Conservation (phyloP, 2,888 invertebrate species). For the Cartodere bifasciata region DNA sequence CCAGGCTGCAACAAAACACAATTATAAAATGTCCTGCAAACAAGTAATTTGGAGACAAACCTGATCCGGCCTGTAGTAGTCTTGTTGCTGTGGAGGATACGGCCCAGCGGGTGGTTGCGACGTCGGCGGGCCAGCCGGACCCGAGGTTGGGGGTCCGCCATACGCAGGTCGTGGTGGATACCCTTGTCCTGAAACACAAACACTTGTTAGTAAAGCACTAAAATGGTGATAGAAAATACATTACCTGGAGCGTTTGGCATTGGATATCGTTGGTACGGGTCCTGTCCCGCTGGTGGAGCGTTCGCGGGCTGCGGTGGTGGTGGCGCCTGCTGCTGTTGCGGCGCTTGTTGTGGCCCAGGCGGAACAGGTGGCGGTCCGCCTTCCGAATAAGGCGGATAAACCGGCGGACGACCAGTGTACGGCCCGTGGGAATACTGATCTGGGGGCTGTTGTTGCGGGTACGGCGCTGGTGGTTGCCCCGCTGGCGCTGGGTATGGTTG, state of each 20-base stretch:
- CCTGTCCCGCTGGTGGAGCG: slow-evolving; percentile 25
- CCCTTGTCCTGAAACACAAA: slow-evolving; percentile 22
- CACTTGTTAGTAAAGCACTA: too few species aligned
- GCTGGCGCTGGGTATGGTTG: slow-evolving; percentile 34
- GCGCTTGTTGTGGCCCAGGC: slow-evolving; percentile 20
- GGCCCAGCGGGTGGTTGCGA: slow-evolving; percentile 38
- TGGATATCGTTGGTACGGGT: slow-evolving; percentile 33
- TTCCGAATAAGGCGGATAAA: slow-evolving; percentile 64
- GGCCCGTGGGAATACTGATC: slow-evolving; percentile 49
- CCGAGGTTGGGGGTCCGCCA: slow-evolving; percentile 23
- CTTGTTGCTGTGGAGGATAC: slow-evolving; percentile 39
- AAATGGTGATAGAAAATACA: too few species aligned
- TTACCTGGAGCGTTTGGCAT: slow-evolving; percentile 17
- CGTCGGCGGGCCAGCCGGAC: slow-evolving; percentile 22
- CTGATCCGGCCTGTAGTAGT: slow-evolving; percentile 41
- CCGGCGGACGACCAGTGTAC: slow-evolving; percentile 47
- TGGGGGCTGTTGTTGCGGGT: slow-evolving; percentile 28
- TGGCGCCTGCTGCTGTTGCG: slow-evolving; percentile 28
- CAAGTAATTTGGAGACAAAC: slow-evolving; percentile 20
- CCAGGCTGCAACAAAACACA: slow-evolving; percentile 8
- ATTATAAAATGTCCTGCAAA: slow-evolving; percentile 3
- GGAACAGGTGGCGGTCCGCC: slow-evolving; percentile 19
- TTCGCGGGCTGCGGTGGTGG: slow-evolving; percentile 29
- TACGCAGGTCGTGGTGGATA: slow-evolving; percentile 33
- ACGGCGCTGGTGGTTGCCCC: slow-evolving; percentile 32